Conservation (phyloP, 2,888 invertebrate genomes). For the Alentia gelatinosa region DNA sequence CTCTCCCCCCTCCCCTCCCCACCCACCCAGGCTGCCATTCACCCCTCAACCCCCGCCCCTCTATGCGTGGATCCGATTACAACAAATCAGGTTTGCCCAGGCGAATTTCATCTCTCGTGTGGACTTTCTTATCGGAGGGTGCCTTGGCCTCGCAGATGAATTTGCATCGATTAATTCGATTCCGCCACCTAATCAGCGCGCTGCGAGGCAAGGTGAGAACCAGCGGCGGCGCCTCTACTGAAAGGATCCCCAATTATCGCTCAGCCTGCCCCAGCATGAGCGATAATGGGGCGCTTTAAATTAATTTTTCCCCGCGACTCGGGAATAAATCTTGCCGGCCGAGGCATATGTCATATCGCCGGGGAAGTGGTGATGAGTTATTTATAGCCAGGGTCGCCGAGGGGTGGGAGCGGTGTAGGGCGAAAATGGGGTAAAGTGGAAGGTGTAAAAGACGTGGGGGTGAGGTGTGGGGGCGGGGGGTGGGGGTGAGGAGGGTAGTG, state of each 20-base stretch:
- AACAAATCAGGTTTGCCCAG: conserved; percentile 40
- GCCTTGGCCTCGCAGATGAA: background rate
- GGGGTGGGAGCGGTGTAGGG: background rate
- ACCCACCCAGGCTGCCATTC: background rate
- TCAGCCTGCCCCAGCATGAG: background rate
- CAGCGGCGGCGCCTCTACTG: background rate
- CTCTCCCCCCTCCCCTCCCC: background rate
- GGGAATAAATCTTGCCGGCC: background rate
- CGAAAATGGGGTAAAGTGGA: background rate
- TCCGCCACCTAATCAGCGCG: conserved; percentile 17
- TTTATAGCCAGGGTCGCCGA: background rate
- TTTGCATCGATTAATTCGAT: conserved; percentile 49
- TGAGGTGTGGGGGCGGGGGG: too few species aligned
- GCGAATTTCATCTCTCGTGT: background rate
- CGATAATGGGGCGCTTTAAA: background rate
- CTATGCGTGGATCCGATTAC: conserved; percentile 32
- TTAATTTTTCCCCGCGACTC: conserved; percentile 9
- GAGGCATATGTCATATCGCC: conserved; percentile 12
- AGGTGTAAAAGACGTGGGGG: background rate
- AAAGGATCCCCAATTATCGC: conserved; percentile 5
- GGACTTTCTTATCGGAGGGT: background rate
- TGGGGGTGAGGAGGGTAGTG: background rate
- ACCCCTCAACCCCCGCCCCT: conserved; percentile 9
- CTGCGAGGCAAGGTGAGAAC: conserved; percentile 16
- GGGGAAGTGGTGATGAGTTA: background rate